These are phyloP conservation scores for Muschampia plurimacula DNA, from an alignment of 2,888 invertebrate genomes.

Conservation along the genomic window DNA sequence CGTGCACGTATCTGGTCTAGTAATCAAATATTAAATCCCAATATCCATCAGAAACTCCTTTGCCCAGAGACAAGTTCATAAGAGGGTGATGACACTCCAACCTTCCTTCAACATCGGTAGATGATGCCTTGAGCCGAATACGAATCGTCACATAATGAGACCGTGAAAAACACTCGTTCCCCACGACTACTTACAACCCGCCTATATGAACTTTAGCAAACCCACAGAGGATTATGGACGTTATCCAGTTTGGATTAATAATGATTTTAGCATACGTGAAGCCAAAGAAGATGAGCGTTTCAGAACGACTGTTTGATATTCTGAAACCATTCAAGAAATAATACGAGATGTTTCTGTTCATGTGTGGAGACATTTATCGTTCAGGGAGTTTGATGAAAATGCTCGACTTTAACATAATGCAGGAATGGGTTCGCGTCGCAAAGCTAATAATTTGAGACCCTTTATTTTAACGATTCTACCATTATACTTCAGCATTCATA, in stretches of 20 bases:
- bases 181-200: constrained; percentile 62
- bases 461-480: constrained; percentile 23
- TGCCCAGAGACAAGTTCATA: constrained; percentile 39
- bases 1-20: background rate
- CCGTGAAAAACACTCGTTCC: constrained; percentile 80
- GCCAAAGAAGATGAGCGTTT: constrained; percentile 51
- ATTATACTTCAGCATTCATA: constrained; percentile 24
- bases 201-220: constrained; percentile 53
- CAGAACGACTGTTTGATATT: constrained; percentile 75
- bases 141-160: constrained; percentile 79
- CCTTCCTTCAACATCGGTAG: constrained; percentile 58
- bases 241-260: constrained; percentile 53
- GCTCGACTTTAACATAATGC: constrained; percentile 52
- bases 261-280: constrained; percentile 47
- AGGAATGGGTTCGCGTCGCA: constrained; percentile 16
- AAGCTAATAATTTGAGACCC: constrained; percentile 25
- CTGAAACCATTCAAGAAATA: constrained; percentile 77
- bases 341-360: constrained; percentile 68
- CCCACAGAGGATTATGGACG: constrained; percentile 57
- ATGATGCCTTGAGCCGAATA: constrained; percentile 70
- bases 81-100: constrained; percentile 58
- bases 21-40: constrained; percentile 6
- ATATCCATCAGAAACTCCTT: constrained; percentile 17
- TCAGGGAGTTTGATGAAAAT: constrained; percentile 63
- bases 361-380: constrained; percentile 60